These are phyloP conservation scores for Gymnoscelis rufifasciata DNA, from an alignment of 2,888 invertebrate species.

Conservation along the genomic window DNA sequence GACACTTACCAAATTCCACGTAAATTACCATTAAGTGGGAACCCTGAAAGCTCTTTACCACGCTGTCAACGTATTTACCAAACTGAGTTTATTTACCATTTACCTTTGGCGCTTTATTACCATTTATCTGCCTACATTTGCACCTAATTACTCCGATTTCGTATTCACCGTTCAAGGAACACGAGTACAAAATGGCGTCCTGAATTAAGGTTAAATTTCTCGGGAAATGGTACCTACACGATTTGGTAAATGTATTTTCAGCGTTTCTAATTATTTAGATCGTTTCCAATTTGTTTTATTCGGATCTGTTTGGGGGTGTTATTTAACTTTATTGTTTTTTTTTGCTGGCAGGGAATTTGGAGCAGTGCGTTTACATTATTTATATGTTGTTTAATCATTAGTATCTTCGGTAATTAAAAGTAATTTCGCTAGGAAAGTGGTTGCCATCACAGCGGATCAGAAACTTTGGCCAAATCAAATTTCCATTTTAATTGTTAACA, in stretches of 20 bases:
- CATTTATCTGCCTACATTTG: not conserved
- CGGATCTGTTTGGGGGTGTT: slow-evolving; percentile 13
- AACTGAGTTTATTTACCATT: not conserved
- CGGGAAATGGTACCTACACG: slow-evolving; percentile 32
- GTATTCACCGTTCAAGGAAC: slow-evolving; percentile 24
- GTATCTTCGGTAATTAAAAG: too few species aligned
- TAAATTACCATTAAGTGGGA: too few species aligned
- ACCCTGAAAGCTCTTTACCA: too few species aligned
- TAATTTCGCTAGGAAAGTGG: too few species aligned
- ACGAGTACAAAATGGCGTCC: slow-evolving; percentile 30
- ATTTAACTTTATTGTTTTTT: not conserved
- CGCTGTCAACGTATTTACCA: not conserved
- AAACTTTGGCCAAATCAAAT: too few species aligned
- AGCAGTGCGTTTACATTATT: too few species aligned
- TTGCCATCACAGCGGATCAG: too few species aligned
- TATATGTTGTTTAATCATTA: too few species aligned
- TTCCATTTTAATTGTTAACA: too few species aligned
- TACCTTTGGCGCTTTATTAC: not conserved
- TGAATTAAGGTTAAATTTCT: slow-evolving; percentile 37
- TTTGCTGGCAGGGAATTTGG: not conserved
- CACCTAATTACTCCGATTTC: not conserved
- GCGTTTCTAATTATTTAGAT: slow-evolving; percentile 26
- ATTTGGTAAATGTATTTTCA: slow-evolving; percentile 32
- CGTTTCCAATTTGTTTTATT: slow-evolving; percentile 10
- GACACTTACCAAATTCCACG: too few species aligned